Conservation (phyloP, 2,888 invertebrate genomes). For the Chalcis sispes region DNA sequence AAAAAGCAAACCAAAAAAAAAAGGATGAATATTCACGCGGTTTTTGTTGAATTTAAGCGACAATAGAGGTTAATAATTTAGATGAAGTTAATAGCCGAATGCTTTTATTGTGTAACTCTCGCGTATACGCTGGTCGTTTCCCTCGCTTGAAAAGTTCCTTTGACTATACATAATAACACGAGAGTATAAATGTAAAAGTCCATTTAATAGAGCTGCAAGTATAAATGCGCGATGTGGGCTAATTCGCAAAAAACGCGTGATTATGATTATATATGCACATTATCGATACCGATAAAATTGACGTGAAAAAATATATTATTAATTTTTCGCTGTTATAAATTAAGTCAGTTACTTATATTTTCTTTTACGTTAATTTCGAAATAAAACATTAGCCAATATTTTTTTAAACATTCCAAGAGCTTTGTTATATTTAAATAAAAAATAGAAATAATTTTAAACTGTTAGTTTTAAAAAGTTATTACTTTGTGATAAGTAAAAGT, state of each 20-base stretch:
- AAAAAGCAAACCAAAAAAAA: conserved; percentile 7
- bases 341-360: neutral
- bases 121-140: conserved; percentile 49
- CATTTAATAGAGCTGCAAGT: conserved; percentile 30
- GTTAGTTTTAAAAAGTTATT: too few species aligned
- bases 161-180: conserved; percentile 30
- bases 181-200: conserved; percentile 26
- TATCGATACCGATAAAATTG: too few species aligned
- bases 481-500: conserved; percentile 40
- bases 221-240: conserved; percentile 26
- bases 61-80: conserved; percentile 24
- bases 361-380: neutral
- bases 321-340: neutral
- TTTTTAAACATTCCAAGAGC: too few species aligned
- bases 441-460: conserved; percentile 8
- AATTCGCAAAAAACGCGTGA: conserved; percentile 42
- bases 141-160: conserved; percentile 53
- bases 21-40: conserved; percentile 26
- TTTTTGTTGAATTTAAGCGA: conserved; percentile 32
- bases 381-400: neutral
- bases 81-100: conserved; percentile 28
- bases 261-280: conserved; percentile 7
- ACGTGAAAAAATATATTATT: too few species aligned
- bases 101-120: conserved; percentile 41
- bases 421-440: too few species aligned